Conservation (phyloP, 2,888 invertebrate species). For the Trichopria drosophilae region DNA sequence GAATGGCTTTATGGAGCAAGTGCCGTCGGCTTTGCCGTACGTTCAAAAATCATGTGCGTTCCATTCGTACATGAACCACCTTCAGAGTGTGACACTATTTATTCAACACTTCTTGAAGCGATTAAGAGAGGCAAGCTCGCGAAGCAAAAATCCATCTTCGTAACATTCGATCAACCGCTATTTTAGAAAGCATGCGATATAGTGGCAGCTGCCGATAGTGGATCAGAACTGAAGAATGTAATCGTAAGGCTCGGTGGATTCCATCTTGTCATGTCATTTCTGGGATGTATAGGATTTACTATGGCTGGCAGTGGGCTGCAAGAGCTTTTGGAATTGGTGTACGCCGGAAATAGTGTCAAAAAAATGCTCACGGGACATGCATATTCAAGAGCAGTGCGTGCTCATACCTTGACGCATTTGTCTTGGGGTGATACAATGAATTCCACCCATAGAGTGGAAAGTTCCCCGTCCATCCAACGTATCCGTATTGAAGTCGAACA, state of each 20-base stretch:
- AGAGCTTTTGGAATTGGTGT: slow-evolving; percentile 39
- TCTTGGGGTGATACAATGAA: no score
- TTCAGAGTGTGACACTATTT: slow-evolving; percentile 21
- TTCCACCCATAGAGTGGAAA: no score
- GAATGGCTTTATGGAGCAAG: background rate
- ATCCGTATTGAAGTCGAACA: no score
- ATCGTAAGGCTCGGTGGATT: no score
- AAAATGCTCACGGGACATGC: slow-evolving; percentile 29
- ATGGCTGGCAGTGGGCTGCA: slow-evolving; percentile 55
- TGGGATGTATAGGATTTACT: slow-evolving; percentile 51
- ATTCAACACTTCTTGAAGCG: slow-evolving; percentile 29
- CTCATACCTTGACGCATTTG: slow-evolving; percentile 24
- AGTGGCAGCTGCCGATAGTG: slow-evolving; percentile 2
- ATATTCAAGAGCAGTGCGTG: slow-evolving; percentile 13
- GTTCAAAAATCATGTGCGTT: slow-evolving; percentile 31
- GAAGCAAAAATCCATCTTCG: no score
- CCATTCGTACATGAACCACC: slow-evolving; percentile 29
- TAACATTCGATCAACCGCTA: slow-evolving; percentile 33
- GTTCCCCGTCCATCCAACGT: no score
- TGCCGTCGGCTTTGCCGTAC: slow-evolving; percentile 34
- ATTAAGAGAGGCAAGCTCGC: slow-evolving; percentile 17
- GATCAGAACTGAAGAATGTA: slow-evolving; percentile 31
- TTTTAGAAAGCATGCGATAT: slow-evolving; percentile 26
- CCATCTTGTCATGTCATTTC: slow-evolving; percentile 46
- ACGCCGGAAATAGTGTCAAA: slow-evolving; percentile 39